These are phyloP conservation scores for Drosophila flavopinicola DNA, from an alignment of 2,888 invertebrate genomes.

Conservation along the genomic window DNA sequence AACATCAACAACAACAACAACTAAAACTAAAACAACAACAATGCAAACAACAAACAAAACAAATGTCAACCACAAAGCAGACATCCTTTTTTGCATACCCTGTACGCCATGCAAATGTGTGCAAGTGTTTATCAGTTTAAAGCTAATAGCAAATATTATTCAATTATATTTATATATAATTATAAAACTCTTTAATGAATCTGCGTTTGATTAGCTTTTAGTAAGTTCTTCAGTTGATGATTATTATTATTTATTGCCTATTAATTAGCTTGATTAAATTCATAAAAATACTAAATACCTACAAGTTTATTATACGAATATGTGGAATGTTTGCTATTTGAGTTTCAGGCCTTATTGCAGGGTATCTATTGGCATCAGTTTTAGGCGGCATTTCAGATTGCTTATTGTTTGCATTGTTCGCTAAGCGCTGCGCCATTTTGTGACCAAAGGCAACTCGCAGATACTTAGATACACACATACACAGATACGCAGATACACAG, in stretches of 20 bases:
- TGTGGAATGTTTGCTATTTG: neutral
- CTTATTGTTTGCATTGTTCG: slow-evolving; percentile 68
- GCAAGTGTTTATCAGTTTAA: neutral
- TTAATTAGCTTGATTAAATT: too few relatives aligned
- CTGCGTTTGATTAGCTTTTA: too few relatives aligned
- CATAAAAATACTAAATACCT: neutral
- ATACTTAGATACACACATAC: slow-evolving; percentile 49
- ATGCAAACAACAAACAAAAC: slow-evolving; percentile 55
- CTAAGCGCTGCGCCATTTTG: slow-evolving; percentile 77
- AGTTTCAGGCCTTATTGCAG: neutral
- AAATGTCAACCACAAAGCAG: slow-evolving; percentile 74
- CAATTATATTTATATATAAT: too few relatives aligned
- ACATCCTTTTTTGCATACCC: slow-evolving; percentile 59
- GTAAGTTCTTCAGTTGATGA: too few relatives aligned
- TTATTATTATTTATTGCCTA: too few relatives aligned
- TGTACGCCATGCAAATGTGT: neutral
- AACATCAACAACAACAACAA: neutral
- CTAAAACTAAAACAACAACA: slow-evolving; percentile 13
- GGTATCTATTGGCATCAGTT: neutral
- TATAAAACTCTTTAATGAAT: too few relatives aligned
- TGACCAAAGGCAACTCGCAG: slow-evolving; percentile 67
- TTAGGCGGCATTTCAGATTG: slow-evolving; percentile 2
- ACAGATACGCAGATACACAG: slow-evolving; percentile 39
- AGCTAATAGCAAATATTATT: too few relatives aligned
- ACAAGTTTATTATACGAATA: too few relatives aligned